Evolutionary conservation across 2,888 invertebrate species (phyloP).

Genomic region (Tipula lateralis): DNA sequence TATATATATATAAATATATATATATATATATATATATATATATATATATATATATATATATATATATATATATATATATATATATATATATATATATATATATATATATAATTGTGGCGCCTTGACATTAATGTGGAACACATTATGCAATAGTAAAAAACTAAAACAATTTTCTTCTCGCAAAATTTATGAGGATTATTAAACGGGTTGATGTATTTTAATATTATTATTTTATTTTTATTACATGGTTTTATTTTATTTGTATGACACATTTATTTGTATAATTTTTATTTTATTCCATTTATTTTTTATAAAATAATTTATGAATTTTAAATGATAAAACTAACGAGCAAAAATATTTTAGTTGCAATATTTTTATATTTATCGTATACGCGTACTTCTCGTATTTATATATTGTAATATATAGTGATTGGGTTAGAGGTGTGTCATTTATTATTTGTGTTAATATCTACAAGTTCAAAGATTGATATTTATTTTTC

Average conservation of each 20-base stretch:
- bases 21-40: neutral
- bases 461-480: neutral
- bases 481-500: neutral
- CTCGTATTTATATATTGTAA: neutral
- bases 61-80: neutral
- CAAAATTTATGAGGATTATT: neutral
- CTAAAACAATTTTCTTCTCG: neutral
- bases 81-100: neutral
- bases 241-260: neutral
- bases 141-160: neutral
- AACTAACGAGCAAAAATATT: neutral
- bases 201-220: neutral
- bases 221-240: neutral
- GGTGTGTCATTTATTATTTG: neutral
- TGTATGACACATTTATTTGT: constrained; percentile 2
- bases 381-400: neutral
- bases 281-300: neutral
- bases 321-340: neutral
- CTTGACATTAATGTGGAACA: neutral
- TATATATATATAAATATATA: neutral
- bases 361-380: neutral
- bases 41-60: neutral
- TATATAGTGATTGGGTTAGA: neutral
- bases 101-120: neutral
- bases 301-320: neutral